phyloP scores from a whole-genome alignment of 1,140 invertebrate genomes.

The Solen grandis region DNA sequence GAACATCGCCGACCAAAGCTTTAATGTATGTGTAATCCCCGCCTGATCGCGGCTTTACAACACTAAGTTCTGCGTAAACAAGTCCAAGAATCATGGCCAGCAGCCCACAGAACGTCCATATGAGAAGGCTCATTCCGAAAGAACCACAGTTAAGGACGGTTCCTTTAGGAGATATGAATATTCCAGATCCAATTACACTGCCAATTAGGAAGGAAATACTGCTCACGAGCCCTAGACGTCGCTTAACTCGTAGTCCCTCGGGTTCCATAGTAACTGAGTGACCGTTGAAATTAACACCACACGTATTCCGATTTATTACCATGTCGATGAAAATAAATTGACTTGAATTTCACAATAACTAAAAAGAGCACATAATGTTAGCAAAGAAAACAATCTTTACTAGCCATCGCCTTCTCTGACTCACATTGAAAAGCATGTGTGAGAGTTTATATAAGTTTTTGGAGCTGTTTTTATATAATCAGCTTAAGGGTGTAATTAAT shows the following conservation, averaged over 20 bases:
- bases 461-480: too few species aligned
- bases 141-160: constrained; percentile 18
- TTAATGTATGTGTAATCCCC: too few species aligned
- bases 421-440: too few species aligned
- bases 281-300: not conserved
- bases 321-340: too few species aligned
- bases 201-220: constrained; percentile 13
- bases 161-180: constrained; percentile 40
- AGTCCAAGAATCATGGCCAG: constrained; percentile 36
- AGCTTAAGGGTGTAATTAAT: too few species aligned
- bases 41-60: too few species aligned
- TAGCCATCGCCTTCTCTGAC: too few species aligned
- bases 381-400: too few species aligned
- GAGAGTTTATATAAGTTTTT: too few species aligned
- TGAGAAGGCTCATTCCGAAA: constrained; percentile 7
- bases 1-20: constrained; percentile 45
- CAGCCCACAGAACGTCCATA: constrained; percentile 24
- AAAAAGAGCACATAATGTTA: too few species aligned
- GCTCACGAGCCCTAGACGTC: not conserved
- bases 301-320: too few species aligned
- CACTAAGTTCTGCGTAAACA: constrained; percentile 61
- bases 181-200: constrained; percentile 32
- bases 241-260: constrained; percentile 10
- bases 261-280: not conserved
- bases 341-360: too few species aligned